A percentile compares a stretch with the other conserved stretches of the same genome.
Conservation (phyloP, 2,797 vertebrate species). For the Morus bassanus region DNA sequence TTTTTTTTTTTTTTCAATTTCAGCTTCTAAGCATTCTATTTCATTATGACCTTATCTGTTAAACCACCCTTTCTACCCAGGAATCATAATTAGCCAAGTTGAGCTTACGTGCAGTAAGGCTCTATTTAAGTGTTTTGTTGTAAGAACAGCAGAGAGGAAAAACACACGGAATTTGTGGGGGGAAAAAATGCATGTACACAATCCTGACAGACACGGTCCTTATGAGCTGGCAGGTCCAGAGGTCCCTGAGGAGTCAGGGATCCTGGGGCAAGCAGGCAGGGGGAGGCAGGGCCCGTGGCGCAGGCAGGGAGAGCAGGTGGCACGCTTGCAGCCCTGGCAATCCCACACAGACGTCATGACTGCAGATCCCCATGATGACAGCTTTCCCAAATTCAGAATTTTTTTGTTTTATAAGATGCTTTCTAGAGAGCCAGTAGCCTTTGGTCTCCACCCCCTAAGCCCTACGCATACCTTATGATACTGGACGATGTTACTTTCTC, state of each 20-base stretch:
- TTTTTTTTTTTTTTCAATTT: not conserved
- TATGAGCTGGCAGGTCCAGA: not conserved
- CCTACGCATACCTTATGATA: not conserved
- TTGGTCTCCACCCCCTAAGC: not conserved
- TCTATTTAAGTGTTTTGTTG: not conserved
- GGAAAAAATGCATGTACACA: fast-evolving
- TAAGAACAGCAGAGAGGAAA: not conserved
- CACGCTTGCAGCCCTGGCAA: not conserved
- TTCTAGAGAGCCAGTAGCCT: not conserved
- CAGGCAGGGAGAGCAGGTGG: not conserved
- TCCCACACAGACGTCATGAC: fast-evolving
- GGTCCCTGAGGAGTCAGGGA: not conserved
- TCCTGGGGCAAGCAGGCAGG: not conserved
- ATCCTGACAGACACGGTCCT: not conserved
- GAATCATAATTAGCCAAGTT: not conserved
- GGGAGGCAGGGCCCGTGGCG: not conserved
- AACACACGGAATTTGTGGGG: not conserved
- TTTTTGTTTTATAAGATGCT: not conserved
- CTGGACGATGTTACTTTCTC: not conserved
- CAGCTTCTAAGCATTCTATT: not conserved
- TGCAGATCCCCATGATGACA: not conserved
- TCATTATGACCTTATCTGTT: not conserved
- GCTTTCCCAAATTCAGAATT: not conserved
- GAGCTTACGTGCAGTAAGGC: not conserved
- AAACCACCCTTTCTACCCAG: not conserved